Evolutionary conservation across 2,113 vertebrate genomes (phyloP).

Genomic region (Serilophus lunatus): DNA sequence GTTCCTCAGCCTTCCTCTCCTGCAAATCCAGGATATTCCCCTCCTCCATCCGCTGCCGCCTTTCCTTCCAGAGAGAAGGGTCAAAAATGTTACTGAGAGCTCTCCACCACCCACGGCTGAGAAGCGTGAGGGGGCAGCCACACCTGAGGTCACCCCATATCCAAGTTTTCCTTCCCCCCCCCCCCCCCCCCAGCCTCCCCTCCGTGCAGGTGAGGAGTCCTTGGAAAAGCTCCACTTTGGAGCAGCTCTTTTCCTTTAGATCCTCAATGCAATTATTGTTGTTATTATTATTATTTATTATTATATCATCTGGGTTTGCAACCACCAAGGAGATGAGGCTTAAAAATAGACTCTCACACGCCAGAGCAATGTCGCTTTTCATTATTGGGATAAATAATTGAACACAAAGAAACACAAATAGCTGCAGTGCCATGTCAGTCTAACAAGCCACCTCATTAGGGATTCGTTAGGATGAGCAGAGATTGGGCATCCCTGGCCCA

Average conservation of each 20-base stretch:
- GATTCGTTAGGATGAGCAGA: rapidly evolving
- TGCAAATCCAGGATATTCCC: slow-evolving; percentile 63
- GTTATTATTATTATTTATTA: neutral
- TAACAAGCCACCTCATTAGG: neutral
- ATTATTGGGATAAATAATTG: slow-evolving; percentile 25
- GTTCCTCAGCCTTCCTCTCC: slow-evolving; percentile 76
- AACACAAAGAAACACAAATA: slow-evolving; percentile 45
- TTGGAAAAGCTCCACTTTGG: neutral
- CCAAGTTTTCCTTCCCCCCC: neutral
- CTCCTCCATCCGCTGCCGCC: slow-evolving; percentile 70
- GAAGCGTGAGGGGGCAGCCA: neutral
- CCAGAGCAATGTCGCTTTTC: neutral
- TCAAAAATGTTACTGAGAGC: neutral
- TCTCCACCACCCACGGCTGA: neutral
- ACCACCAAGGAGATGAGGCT: neutral
- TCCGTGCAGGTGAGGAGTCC: neutral
- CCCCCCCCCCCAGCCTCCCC: neutral
- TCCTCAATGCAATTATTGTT: neutral
- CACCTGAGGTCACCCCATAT: neutral
- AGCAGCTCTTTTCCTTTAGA: neutral
- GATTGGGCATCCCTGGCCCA: neutral
- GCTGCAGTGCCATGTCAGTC: neutral
- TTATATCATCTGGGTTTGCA: neutral
- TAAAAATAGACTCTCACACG: slow-evolving; percentile 39
- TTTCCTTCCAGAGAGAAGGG: slow-evolving; percentile 69